These are phyloP conservation scores for Rhizomys pruinosus DNA, from an alignment of 2,113 vertebrate genomes.

Conservation along the genomic window DNA sequence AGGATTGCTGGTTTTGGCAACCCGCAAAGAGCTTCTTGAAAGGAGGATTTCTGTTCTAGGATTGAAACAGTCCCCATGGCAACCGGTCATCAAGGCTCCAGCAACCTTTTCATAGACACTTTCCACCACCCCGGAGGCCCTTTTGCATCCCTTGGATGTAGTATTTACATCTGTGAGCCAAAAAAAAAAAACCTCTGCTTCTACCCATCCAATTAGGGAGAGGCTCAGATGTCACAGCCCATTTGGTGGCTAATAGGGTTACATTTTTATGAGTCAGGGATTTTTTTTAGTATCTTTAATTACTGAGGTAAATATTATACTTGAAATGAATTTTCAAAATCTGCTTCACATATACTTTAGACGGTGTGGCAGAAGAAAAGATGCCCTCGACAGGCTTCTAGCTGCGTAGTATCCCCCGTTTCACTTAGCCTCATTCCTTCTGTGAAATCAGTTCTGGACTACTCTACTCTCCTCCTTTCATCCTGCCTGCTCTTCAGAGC, in stretches of 20 bases:
- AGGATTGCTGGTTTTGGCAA: conserved; percentile 77
- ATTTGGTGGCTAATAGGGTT: neutral
- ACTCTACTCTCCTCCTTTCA: neutral
- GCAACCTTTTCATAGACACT: conserved; percentile 68
- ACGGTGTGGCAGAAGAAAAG: neutral
- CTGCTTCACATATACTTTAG: neutral
- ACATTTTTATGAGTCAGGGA: conserved; percentile 46
- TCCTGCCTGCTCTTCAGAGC: neutral
- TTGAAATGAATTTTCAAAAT: neutral
- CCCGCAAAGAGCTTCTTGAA: conserved; percentile 74
- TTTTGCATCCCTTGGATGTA: conserved; percentile 53
- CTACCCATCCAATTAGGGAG: neutral
- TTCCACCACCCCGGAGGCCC: conserved; percentile 58
- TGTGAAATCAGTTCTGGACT: neutral
- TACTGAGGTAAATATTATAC: neutral
- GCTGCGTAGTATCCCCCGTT: neutral
- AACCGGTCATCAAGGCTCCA: conserved; percentile 72
- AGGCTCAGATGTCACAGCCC: neutral
- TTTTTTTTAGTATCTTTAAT: conserved; percentile 17
- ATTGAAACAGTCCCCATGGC: conserved; percentile 72
- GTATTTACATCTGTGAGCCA: conserved; percentile 71
- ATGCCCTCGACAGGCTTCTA: neutral
- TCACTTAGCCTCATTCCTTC: neutral
- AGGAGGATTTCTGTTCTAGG: conserved; percentile 69
- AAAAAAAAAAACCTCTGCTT: conserved; percentile 60